phyloP scores from a whole-genome alignment of 2,888 invertebrate species.

The Drosophila antonietae region DNA sequence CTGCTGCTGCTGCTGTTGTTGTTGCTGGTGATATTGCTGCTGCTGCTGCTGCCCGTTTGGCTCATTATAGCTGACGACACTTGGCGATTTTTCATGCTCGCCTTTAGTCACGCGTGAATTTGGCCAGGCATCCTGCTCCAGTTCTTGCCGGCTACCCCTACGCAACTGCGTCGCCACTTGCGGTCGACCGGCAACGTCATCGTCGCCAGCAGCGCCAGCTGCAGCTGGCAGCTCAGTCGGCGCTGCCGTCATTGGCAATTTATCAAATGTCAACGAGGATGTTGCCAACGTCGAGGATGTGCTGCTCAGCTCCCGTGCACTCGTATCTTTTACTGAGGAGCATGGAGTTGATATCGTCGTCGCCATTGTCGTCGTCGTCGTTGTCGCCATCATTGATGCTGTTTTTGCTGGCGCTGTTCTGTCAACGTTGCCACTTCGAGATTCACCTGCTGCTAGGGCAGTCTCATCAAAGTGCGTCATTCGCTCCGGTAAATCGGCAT shows the following conservation, averaged over 20 bases:
- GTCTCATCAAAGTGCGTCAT: slow-evolving; percentile 56
- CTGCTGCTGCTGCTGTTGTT: slow-evolving; percentile 27
- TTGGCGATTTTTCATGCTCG: slow-evolving; percentile 78
- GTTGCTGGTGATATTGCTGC: slow-evolving; percentile 25
- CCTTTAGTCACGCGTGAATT: slow-evolving; percentile 76
- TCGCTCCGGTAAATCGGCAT: slow-evolving; percentile 73
- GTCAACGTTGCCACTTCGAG: slow-evolving; percentile 16
- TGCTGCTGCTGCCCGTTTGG: slow-evolving; percentile 42
- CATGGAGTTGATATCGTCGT: slow-evolving; percentile 20
- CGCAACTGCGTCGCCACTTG: slow-evolving; percentile 44
- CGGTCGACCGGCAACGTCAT: slow-evolving; percentile 58
- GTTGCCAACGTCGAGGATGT: slow-evolving; percentile 66
- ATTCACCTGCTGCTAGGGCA: slow-evolving; percentile 30
- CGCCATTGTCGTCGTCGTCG: slow-evolving; percentile 1
- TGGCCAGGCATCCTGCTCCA: slow-evolving; percentile 57
- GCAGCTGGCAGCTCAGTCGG: slow-evolving; percentile 60
- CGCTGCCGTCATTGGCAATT: slow-evolving; percentile 69
- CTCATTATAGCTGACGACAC: slow-evolving; percentile 70
- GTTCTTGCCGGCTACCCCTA: slow-evolving; percentile 28
- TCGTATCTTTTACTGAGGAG: slow-evolving; percentile 42
- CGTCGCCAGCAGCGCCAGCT: slow-evolving; percentile 42
- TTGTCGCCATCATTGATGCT: slow-evolving; percentile 9
- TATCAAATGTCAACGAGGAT: slow-evolving; percentile 78
- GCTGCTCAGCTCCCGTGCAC: slow-evolving; percentile 66
- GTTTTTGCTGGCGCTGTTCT: slow-evolving; percentile 20